A percentile compares a stretch with the other conserved stretches of the same genome.
Conservation (phyloP, 2,797 vertebrate genomes). For the Sphaeramia orbicularis region DNA sequence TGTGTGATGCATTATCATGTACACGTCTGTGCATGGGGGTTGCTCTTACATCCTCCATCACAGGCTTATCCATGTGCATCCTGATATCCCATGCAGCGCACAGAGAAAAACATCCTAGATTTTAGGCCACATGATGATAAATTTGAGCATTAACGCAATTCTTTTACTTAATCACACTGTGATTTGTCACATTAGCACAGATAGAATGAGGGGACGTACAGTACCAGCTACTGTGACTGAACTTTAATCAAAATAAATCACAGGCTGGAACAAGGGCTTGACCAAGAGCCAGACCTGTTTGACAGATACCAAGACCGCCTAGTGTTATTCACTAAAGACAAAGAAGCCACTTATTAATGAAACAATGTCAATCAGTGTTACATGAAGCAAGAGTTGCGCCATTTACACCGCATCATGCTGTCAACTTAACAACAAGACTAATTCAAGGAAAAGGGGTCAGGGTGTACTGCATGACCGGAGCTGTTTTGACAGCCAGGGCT, state of each 20-base stretch:
- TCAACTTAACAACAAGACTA: conserved; percentile 33
- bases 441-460: conserved; percentile 50
- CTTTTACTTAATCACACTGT: conserved; percentile 43
- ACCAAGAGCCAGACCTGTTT: conserved; percentile 9
- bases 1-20: conserved; percentile 70
- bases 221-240: conserved; percentile 8
- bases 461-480: conserved; percentile 40
- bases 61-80: conserved; percentile 69
- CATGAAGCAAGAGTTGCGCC: neutral
- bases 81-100: conserved; percentile 41
- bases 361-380: conserved; percentile 11
- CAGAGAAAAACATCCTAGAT: conserved; percentile 22
- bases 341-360: neutral
- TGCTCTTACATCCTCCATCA: conserved; percentile 71
- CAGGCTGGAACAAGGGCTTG: conserved; percentile 1
- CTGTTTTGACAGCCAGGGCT: conserved; percentile 48
- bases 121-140: conserved; percentile 56
- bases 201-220: conserved; percentile 38
- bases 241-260: conserved; percentile 58
- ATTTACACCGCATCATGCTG: conserved; percentile 16
- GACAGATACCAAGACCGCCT: too few species aligned
- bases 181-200: conserved; percentile 59
- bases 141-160: conserved; percentile 59
- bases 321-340: neutral
- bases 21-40: conserved; percentile 44